Evolutionary conservation across 2,888 invertebrate species (phyloP), one percentile per base, ranked within the genome.

Genomic region (Ochropleura leucogaster): DNA sequence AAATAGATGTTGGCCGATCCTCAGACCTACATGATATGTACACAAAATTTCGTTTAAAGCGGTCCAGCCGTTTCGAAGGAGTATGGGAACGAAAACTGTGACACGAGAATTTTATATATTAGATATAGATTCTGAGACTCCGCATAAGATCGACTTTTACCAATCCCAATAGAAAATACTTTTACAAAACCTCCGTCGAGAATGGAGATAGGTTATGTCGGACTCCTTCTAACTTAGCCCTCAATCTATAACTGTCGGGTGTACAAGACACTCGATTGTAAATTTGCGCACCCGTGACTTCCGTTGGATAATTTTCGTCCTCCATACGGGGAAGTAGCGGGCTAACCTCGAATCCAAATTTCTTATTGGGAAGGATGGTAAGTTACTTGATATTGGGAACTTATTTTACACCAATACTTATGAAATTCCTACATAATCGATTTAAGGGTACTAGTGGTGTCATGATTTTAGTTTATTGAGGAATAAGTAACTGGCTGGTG

Each of bases 381-480:
- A 5, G 53, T n/a, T 9, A n/a, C 53, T n/a, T n/a, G 1, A 10
- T 20, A 20, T 55, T 12, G 1, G 55, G 10, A 55, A 55, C 12
- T 20, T 55, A 12, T 55, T 20, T 20, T 5, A 20, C 53, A 20
- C 20, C 20, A 55, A 55, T 20, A 55, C 12, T 55, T 20, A 44
- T 30, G 42, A 9, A 44, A 2, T 44, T 14, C 5, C 57, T 57
- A 6, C 12, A 12, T 44, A 44, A 60, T 40, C 16, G 18, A 18
- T 42, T 60, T 42, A 51, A 20, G 20, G 20, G 20, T 20, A 12
- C 60, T 40, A 10, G 40, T 10, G 0, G 40, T 55, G 55, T 20
- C 12, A 20, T 20, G 20, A 20, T 20, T 53, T 53, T 53, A 53
- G 53, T n/a, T 68, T 68, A 68, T 55, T 20, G 66, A 9, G 55